Evolutionary conservation across 2,113 vertebrate species (phyloP).

Genomic region (Elaphurus davidianus): DNA sequence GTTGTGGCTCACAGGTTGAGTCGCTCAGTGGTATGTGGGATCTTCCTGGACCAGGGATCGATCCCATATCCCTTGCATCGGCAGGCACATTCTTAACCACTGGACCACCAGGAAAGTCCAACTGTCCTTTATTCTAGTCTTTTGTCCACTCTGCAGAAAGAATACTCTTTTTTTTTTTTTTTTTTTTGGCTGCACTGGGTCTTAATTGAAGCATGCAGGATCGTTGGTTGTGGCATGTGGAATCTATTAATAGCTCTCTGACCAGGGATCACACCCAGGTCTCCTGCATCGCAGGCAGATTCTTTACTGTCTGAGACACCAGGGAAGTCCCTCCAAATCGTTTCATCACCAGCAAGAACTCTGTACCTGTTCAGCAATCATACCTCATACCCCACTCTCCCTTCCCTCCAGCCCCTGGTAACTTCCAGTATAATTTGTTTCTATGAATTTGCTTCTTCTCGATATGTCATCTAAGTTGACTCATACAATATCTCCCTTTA

Average conservation of each 20-base stretch:
- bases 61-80: neutral
- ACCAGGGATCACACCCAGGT: neutral
- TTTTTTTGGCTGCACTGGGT: neutral
- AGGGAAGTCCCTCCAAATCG: neutral
- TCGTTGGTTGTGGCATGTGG: neutral
- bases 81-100: neutral
- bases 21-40: neutral
- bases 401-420: neutral
- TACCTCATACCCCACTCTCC: too few species aligned
- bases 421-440: neutral
- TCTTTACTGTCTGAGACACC: neutral
- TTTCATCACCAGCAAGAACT: neutral
- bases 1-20: neutral
- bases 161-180: neutral
- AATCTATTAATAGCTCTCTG: neutral
- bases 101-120: neutral
- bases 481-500: neutral
- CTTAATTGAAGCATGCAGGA: neutral
- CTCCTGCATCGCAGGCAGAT: neutral
- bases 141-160: neutral
- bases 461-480: neutral
- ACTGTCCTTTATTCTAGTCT: neutral
- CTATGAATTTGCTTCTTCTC: neutral
- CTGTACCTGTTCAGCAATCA: accelerated
- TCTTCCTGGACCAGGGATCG: neutral